Conservation (phyloP, 2,797 vertebrate genomes). For the Heliangelus exortis region DNA sequence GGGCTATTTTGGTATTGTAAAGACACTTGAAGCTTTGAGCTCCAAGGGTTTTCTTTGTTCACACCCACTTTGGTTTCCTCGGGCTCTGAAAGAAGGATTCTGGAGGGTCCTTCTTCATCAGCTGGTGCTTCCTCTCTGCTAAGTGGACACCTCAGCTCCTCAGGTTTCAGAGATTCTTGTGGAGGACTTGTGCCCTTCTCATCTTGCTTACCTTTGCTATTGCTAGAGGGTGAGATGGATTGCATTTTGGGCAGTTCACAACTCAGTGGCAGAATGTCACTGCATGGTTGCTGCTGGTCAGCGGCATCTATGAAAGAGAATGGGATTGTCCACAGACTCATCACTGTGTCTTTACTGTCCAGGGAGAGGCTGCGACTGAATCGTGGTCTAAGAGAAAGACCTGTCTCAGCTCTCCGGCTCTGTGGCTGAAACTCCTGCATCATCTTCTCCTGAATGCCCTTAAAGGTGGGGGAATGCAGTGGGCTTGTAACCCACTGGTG, state of each 20-base stretch:
- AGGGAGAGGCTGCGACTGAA: slow-evolving; percentile 82
- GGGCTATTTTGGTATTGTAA: neutral
- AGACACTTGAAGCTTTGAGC: neutral
- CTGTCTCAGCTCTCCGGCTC: slow-evolving; percentile 44
- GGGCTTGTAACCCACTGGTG: slow-evolving; percentile 97
- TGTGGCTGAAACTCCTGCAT: slow-evolving; percentile 54
- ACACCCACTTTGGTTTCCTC: neutral
- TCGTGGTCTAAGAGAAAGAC: slow-evolving; percentile 72
- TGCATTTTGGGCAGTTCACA: slow-evolving; percentile 43
- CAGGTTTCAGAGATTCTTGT: slow-evolving; percentile 38
- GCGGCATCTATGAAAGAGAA: slow-evolving; percentile 54
- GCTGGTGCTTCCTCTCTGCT: neutral
- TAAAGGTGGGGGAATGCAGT: slow-evolving; percentile 92
- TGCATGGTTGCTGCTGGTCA: slow-evolving; percentile 34
- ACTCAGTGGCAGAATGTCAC: slow-evolving; percentile 19
- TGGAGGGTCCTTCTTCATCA: slow-evolving; percentile 2
- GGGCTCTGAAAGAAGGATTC: neutral
- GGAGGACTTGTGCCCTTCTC: slow-evolving; percentile 36
- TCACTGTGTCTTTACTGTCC: slow-evolving; percentile 76
- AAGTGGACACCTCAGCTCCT: neutral
- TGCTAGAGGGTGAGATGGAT: neutral
- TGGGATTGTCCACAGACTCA: slow-evolving; percentile 72
- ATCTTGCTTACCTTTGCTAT: slow-evolving; percentile 29
- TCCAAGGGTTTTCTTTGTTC: slow-evolving; percentile 25
- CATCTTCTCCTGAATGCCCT: slow-evolving; percentile 79